Conservation (phyloP, 1,140 invertebrate species). For the Bradynema listronoti region DNA sequence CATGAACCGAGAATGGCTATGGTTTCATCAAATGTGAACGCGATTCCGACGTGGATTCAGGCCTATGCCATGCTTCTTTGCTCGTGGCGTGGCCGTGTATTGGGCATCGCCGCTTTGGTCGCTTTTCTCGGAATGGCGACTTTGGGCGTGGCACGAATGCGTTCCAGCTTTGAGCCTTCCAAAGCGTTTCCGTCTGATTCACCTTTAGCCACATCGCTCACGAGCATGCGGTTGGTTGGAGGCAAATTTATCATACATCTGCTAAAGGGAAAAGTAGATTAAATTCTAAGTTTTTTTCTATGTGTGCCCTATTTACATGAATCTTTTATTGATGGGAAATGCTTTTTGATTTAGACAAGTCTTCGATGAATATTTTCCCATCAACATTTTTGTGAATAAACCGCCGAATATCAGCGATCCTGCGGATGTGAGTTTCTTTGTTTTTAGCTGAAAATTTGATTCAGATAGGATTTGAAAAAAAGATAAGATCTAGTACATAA, state of each 20-base stretch:
- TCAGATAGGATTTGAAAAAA: not conserved
- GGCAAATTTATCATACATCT: too few species aligned
- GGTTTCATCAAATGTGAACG: too few species aligned
- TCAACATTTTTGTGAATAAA: constrained; percentile 49
- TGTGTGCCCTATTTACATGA: constrained; percentile 10
- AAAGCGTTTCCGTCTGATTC: constrained; percentile 57
- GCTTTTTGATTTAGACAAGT: constrained; percentile 39
- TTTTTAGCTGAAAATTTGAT: not conserved
- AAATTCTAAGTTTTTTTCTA: too few species aligned
- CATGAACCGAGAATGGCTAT: too few species aligned
- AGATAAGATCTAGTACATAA: too few species aligned
- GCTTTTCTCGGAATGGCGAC: too few species aligned
- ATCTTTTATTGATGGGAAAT: constrained; percentile 2
- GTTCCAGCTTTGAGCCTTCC: constrained; percentile 52
- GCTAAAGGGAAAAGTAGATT: too few species aligned
- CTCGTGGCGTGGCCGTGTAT: too few species aligned
- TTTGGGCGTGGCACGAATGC: too few species aligned
- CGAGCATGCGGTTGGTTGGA: constrained; percentile 28
- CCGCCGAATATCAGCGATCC: constrained; percentile 50
- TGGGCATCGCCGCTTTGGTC: too few species aligned
- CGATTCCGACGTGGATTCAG: not conserved
- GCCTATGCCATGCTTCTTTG: constrained; percentile 10
- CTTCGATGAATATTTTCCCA: constrained; percentile 54
- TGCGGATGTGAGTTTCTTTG: constrained; percentile 31
- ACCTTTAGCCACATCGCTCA: constrained; percentile 44